A percentile compares a stretch with the other conserved stretches of the same genome.
phyloP scores from a whole-genome alignment of 2,797 vertebrate genomes.

The Microchirus variegatus region DNA sequence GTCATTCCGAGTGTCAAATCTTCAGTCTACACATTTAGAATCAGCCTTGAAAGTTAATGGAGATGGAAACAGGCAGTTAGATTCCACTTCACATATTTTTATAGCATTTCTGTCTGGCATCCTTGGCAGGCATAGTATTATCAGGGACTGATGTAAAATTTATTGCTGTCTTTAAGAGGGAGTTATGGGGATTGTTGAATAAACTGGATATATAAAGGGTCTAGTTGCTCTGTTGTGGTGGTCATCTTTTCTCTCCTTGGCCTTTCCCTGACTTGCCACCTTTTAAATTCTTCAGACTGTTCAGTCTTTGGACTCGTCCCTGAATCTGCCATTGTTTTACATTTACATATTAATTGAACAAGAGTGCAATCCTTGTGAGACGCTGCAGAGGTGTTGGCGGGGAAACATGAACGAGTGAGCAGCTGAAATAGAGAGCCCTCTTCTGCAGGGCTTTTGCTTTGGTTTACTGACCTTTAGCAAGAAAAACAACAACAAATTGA shows the following conservation, averaged over 20 bases:
- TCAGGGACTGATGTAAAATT: constrained; percentile 39
- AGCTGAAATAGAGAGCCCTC: constrained; percentile 16
- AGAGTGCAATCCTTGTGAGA: constrained; percentile 10
- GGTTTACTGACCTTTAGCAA: constrained; percentile 50
- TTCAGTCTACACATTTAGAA: constrained; percentile 11
- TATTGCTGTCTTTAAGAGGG: constrained; percentile 58
- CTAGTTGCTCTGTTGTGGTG: constrained; percentile 17
- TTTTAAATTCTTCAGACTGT: constrained; percentile 11
- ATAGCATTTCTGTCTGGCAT: constrained; percentile 37
- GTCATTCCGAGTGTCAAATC: constrained; percentile 6
- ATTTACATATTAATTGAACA: constrained; percentile 31
- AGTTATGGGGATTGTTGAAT: constrained; percentile 52
- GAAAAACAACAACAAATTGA: constrained; percentile 13
- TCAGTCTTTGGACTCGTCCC: constrained; percentile 5
- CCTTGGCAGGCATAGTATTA: constrained; percentile 33
- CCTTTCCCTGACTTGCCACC: constrained; percentile 17
- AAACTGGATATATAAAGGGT: constrained; percentile 43
- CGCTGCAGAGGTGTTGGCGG: no score
- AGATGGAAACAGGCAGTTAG: constrained; percentile 33
- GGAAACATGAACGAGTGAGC: not conserved
- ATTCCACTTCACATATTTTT: constrained; percentile 36
- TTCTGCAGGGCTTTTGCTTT: not conserved
- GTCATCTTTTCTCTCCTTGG: constrained; percentile 10
- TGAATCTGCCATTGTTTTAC: constrained; percentile 6
- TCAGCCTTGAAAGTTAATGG: constrained; percentile 30